Evolutionary conservation across 2,888 invertebrate genomes (phyloP).

Genomic region (Drosophila infuscata): DNA sequence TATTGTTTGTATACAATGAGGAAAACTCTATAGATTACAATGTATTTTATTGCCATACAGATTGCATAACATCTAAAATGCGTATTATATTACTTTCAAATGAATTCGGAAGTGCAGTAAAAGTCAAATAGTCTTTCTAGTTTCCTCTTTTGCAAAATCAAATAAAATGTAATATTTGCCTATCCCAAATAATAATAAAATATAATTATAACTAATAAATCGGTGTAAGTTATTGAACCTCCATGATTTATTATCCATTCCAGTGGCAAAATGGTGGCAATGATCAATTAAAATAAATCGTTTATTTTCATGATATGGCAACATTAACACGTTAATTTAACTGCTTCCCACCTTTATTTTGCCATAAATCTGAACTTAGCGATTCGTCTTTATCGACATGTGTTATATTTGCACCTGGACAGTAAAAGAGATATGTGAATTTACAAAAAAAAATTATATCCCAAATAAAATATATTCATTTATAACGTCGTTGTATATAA

Average conservation of each 20-base stretch:
- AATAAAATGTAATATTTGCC: not conserved
- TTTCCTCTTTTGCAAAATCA: conserved; percentile 21
- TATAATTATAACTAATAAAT: no score
- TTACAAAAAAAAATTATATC: not conserved
- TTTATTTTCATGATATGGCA: not conserved
- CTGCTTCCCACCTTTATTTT: not conserved
- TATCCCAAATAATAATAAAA: not conserved
- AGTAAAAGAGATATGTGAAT: not conserved
- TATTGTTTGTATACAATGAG: conserved; percentile 44
- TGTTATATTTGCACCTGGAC: not conserved
- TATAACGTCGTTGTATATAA: not conserved
- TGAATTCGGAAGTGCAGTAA: conserved; percentile 19
- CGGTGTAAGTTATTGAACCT: not conserved
- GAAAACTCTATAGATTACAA: conserved; percentile 34
- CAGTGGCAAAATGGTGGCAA: not conserved
- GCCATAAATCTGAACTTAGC: not conserved
- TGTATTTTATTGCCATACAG: conserved; percentile 17
- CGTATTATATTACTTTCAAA: conserved; percentile 11
- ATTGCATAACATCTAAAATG: conserved; percentile 27
- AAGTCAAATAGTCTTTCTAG: not conserved
- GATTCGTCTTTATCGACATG: not conserved
- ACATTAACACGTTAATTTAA: conserved; percentile 2
- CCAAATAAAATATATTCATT: not conserved
- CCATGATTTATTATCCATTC: not conserved
- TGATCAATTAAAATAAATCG: conserved; percentile 4